Conservation (phyloP, 2,797 vertebrate species). For the Manis pentadactyla region DNA sequence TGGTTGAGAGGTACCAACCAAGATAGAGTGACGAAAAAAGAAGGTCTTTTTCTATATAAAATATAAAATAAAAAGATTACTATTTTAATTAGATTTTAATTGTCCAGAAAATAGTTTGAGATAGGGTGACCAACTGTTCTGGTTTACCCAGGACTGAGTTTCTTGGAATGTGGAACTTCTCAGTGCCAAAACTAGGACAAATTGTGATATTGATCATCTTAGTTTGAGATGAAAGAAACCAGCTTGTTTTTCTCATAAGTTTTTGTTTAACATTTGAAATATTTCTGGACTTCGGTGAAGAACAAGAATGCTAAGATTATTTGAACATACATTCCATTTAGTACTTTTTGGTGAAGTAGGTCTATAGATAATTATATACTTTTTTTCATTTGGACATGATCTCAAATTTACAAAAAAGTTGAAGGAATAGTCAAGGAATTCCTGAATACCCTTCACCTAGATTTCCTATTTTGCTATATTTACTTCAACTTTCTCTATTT, state of each 20-base stretch:
- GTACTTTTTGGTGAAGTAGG: not conserved
- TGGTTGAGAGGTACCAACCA: not conserved
- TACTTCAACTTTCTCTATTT: not conserved
- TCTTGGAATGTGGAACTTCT: not conserved
- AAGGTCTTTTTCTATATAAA: constrained; percentile 21
- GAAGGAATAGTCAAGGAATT: not conserved
- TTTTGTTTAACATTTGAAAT: constrained; percentile 41
- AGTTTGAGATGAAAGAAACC: not conserved
- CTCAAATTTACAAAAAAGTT: constrained; percentile 17
- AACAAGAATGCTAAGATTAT: not conserved
- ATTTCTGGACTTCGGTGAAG: constrained; percentile 15
- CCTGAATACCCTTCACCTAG: not conserved
- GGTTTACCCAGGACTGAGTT: not conserved
- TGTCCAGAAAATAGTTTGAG: constrained; percentile 4
- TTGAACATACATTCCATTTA: not conserved
- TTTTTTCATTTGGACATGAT: not conserved
- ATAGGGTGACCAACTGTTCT: not conserved
- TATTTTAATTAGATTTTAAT: constrained; percentile 13
- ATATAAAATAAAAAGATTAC: not conserved
- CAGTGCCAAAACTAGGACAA: not conserved
- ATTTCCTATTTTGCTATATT: not conserved
- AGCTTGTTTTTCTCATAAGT: not conserved
- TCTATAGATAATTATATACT: not conserved
- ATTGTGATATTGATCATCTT: not conserved
- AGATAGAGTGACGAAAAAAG: not conserved